Evolutionary conservation across 2,113 vertebrate genomes (phyloP), one percentile per base, ranked within the genome.

Genomic region (Sigmodon hispidus): DNA sequence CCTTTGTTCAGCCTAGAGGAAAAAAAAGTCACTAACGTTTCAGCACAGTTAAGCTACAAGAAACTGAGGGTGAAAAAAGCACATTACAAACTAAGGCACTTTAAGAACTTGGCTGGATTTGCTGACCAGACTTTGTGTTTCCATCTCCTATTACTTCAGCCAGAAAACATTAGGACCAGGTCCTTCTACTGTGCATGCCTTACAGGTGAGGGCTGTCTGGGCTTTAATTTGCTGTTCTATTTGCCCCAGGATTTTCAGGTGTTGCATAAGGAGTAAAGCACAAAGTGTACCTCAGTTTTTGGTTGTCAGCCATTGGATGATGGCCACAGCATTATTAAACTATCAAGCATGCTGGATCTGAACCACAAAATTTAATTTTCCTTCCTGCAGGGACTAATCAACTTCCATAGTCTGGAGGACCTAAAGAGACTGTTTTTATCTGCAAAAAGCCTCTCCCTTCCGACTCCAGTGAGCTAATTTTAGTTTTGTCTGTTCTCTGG

Each of bases 281-380:
- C 99, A 99, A 99, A 99, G 98, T 94, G 97, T 98, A 98, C 98
- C 97, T 98, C 98, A 97, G 97, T 98, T 98, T 97, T 98, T 98
- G 99, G 98, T 98, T 98, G 98, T 99, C 98, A 98, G 98, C 98
- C 98, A 98, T 98, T 99, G 99, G 99, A 99, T 94, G 97, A 97
- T 97, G 98, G 99, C 99, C 99, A 99, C 98, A 84, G 97, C 98
- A 98, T 99, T 99, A 99, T 99, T 99, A 99, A 99, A 99, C 98
- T 98, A 99, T 98, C 98, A 98, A 99, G 99, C 98, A 98, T 97
- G 99, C 99, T 99, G 98, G 94, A 95, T 98, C 98, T 98, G 97
- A 98, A 98, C 98, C 98, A 98, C 98, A 98, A 98, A 98, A 99
- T 98, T 98, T 98, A 98, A 99, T 98, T 99, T 99, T 99, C 98